phyloP scores from a whole-genome alignment of 2,888 invertebrate genomes.

The Pollenia angustigena region DNA sequence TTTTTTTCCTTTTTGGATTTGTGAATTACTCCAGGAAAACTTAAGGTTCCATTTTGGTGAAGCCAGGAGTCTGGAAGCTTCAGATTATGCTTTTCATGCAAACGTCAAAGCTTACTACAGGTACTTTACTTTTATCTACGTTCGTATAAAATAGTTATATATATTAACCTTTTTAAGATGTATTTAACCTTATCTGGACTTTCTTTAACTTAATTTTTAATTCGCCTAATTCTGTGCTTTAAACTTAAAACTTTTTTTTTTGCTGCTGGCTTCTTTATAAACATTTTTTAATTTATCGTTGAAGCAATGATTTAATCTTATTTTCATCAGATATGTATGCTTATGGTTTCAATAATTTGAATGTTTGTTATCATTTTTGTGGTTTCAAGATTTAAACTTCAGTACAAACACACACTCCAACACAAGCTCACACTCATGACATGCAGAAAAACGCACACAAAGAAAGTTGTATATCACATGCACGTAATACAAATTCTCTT shows the following conservation, averaged over 20 bases:
- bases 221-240: background rate
- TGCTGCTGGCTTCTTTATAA: background rate
- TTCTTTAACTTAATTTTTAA: background rate
- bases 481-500: too few species aligned
- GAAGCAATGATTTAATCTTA: slow-evolving; percentile 42
- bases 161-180: too few species aligned
- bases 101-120: too few species aligned
- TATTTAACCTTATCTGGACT: too few species aligned
- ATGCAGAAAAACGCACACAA: background rate
- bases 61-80: too few species aligned
- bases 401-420: background rate
- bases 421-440: background rate
- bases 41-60: too few species aligned
- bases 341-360: background rate
- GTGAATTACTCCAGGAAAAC: too few species aligned
- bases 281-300: slow-evolving; percentile 26
- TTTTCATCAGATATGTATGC: background rate
- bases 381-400: slow-evolving; percentile 29
- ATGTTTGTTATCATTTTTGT: slow-evolving; percentile 38
- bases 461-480: background rate
- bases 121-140: too few species aligned
- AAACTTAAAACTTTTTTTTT: background rate
- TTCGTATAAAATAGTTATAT: too few species aligned
- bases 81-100: too few species aligned
- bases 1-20: too few species aligned